A percentile compares a stretch with the other conserved stretches of the same genome.
These are phyloP conservation scores for Syndactyla subalaris DNA, from an alignment of 2,797 vertebrate species.

Conservation along the genomic window DNA sequence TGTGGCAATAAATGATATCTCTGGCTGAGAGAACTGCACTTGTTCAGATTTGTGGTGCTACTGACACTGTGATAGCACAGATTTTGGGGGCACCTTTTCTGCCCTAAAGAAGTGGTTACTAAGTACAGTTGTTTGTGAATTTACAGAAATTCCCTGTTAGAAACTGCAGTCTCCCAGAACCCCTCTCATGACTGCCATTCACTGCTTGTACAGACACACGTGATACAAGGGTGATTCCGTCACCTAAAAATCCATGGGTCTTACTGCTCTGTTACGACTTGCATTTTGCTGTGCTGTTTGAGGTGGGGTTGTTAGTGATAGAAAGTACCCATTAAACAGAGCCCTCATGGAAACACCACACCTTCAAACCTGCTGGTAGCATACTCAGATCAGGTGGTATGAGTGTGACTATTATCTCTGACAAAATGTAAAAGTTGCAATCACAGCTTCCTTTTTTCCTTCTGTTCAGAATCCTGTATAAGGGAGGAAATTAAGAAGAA, in stretches of 20 bases:
- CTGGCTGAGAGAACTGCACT: not conserved
- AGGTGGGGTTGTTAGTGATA: not conserved
- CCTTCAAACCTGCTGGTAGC: not conserved
- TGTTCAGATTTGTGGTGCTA: not conserved
- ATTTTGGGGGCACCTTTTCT: not conserved
- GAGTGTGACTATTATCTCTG: not conserved
- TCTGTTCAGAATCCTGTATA: not conserved
- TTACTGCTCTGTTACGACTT: not conserved
- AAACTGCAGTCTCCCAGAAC: not conserved
- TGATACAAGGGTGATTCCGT: not conserved
- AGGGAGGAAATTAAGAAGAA: not conserved
- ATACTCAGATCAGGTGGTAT: not conserved
- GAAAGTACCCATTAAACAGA: not conserved
- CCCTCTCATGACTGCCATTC: fast-evolving
- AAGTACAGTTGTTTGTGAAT: not conserved
- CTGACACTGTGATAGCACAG: not conserved
- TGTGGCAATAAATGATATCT: not conserved
- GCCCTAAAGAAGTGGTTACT: not conserved
- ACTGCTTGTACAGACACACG: not conserved
- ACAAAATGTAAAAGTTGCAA: not conserved
- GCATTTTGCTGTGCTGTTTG: not conserved
- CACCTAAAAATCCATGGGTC: not conserved
- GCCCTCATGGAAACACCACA: not conserved
- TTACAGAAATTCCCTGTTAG: not conserved
- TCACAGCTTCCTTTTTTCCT: not conserved